Base-by-base conservation (phyloP, 2,888 invertebrate species). In the Ctena decussata region DNA sequence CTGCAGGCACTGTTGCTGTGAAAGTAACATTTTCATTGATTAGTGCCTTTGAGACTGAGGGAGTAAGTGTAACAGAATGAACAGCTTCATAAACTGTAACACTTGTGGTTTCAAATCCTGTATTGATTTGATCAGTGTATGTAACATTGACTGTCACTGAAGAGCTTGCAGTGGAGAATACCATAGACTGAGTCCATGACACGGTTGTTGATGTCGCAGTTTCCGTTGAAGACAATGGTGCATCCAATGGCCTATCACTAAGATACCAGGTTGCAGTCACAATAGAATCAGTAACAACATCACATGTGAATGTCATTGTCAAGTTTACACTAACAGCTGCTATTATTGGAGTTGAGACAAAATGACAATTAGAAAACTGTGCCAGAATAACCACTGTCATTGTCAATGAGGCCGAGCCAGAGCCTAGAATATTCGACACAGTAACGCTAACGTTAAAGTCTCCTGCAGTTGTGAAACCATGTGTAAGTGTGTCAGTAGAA, bases 381-480 rank as follows among this genome's bases (percentile, higher is more conserved):
- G 86, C 86, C 46, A 76, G 70, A 37, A 71, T 41, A 70, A 86
- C 86, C 5, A 41, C 84, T 49, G 75, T 49, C 15, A 89, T 81
- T 1, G 74, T 44, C 2, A 81, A 12, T 8, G 57, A 65, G 27
- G 75, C 30, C 27, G 57, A 30, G 30, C 76, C 44, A 27, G 74
- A 44, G 1, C 76, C 76, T 0, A 89, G 71, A 21, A 79, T 83
- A 44, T 86, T 89, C 60, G 39, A 24, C 0, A 86, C 79, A 21
- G 77, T 75, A 2, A 84, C 82, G 1, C 60, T 57, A 0, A 91
- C 84, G 6, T 65, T 84, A 30, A 85, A 86, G 18, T 81, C 84
- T 15, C 86, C 91, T 15, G 85, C 69, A n/a, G 74, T 80, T 18
- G 77, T 69, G 70, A 91, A 92, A 8, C 73, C 79, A 57, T 83